A percentile compares a stretch with the other conserved stretches of the same genome.
Conservation (phyloP, 2,113 vertebrate species). For the Rutilus rutilus region DNA sequence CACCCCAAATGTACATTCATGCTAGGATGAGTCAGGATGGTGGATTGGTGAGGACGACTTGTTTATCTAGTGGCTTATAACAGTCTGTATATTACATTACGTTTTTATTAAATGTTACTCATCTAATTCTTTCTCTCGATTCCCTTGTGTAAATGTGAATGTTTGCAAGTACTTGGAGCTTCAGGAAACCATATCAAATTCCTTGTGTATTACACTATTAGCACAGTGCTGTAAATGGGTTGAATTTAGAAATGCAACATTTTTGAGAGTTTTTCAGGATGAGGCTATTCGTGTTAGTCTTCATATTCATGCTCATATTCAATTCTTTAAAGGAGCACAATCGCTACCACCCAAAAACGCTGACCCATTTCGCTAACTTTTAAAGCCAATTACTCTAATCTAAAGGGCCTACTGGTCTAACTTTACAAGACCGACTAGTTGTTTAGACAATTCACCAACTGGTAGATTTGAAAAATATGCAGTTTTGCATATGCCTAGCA, state of each 20-base stretch:
- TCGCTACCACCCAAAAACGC: background rate
- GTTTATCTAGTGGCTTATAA: background rate
- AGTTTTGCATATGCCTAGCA: constrained; percentile 37
- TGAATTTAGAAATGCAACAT: background rate
- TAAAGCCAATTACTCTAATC: background rate
- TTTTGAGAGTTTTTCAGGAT: background rate
- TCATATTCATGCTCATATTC: background rate
- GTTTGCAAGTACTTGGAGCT: too few relatives aligned
- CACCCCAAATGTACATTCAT: background rate
- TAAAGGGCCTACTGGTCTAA: background rate
- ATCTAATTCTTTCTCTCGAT: too few relatives aligned
- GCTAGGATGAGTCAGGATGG: background rate
- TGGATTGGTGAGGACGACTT: background rate
- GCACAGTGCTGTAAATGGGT: background rate
- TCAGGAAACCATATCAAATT: too few relatives aligned
- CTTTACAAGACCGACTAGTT: background rate
- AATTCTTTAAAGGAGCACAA: background rate
- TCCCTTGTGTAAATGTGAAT: too few relatives aligned
- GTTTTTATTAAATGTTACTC: too few relatives aligned
- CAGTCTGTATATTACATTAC: too few relatives aligned
- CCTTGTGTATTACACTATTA: background rate
- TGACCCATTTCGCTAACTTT: background rate
- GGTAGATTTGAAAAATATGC: background rate
- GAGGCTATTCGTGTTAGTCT: background rate
- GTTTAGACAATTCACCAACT: background rate